Base-by-base conservation (phyloP, 2,113 vertebrate species). In the Dicrurus megarhynchus region DNA sequence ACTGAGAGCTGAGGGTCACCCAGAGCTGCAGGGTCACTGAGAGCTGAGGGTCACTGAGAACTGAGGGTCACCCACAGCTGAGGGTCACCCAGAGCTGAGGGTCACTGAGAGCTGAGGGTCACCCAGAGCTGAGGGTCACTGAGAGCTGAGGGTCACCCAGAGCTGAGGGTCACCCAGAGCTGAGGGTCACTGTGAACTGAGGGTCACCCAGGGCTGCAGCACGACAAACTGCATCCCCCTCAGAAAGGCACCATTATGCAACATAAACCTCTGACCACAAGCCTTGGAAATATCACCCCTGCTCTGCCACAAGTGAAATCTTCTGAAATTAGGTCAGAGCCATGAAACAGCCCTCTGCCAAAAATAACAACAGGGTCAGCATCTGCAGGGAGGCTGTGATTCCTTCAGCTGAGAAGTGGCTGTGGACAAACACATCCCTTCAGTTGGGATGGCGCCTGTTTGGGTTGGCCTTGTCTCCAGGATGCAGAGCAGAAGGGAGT, bases 211-310 rank as follows among this genome's bases (percentile, higher is more conserved):
- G 9, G 60, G 35, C 55, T 73, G 71, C 39, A 46, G 70, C 55
- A 7, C 7, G 5, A 24, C 24, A 2, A 61, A 24, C 1, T 2
- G 15, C 71, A 17, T 19, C 35, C 28, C 30, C 46, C 55, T 6
- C 32, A 20, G 30, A 22, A 46, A 76, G 32, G 32, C 26, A 39
- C 0, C 0, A 8, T 5, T 12, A 8, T 3, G 44, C 61, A 11
- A 8, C 13, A 7, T 1, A 9, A 74, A 42, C 41, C 68, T 47
- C 52, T 19, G 41, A 57, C 39, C 56, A 15, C 0, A 4, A 46
- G 71, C 39, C 70, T 35, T 20, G 50, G 76, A 37, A 73, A 52
- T 6, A 33, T 4, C 21, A 21, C 4, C 55, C n/a, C 22, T 6
- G 4, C 27, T 53, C 52, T 22, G 33, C 42, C 42, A 24, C 5